Evolutionary conservation across 2,797 vertebrate genomes (phyloP).

Genomic region (Typhlichthys eigenmanni): DNA sequence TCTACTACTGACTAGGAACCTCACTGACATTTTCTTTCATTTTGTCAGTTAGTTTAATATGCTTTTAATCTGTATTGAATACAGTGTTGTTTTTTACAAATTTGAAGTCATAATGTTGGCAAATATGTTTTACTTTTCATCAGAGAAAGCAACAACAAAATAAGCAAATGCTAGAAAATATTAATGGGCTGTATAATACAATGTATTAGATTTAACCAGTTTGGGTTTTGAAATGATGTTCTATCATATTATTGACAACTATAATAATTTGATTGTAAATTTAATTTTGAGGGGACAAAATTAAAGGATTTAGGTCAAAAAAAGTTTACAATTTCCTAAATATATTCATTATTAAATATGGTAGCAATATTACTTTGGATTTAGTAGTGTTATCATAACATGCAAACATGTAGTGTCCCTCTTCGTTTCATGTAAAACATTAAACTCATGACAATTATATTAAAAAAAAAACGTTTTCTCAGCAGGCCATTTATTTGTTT

Average conservation of each 20-base stretch:
- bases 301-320: background rate
- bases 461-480: slow-evolving; percentile 49
- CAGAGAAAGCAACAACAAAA: slow-evolving; percentile 23
- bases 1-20: slow-evolving; percentile 71
- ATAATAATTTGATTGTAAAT: slow-evolving; percentile 41
- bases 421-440: slow-evolving; percentile 57
- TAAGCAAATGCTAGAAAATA: slow-evolving; percentile 56
- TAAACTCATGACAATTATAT: slow-evolving; percentile 35
- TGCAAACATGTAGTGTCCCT: slow-evolving; percentile 54
- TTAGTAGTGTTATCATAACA: slow-evolving; percentile 75
- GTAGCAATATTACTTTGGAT: slow-evolving; percentile 70
- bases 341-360: slow-evolving; percentile 75
- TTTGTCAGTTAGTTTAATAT: slow-evolving; percentile 55
- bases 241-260: slow-evolving; percentile 35
- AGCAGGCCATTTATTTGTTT: slow-evolving; percentile 28
- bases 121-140: slow-evolving; percentile 56
- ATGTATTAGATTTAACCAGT: slow-evolving; percentile 65
- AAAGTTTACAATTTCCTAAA: slow-evolving; percentile 49
- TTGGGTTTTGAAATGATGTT: slow-evolving; percentile 58
- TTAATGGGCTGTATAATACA: slow-evolving; percentile 67
- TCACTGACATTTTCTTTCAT: slow-evolving; percentile 32
- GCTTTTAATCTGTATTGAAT: slow-evolving; percentile 69
- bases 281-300: slow-evolving; percentile 26
- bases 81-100: slow-evolving; percentile 63
- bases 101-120: slow-evolving; percentile 54